Evolutionary conservation across 2,797 vertebrate species (phyloP).

Genomic region (Notamacropus eugenii): DNA sequence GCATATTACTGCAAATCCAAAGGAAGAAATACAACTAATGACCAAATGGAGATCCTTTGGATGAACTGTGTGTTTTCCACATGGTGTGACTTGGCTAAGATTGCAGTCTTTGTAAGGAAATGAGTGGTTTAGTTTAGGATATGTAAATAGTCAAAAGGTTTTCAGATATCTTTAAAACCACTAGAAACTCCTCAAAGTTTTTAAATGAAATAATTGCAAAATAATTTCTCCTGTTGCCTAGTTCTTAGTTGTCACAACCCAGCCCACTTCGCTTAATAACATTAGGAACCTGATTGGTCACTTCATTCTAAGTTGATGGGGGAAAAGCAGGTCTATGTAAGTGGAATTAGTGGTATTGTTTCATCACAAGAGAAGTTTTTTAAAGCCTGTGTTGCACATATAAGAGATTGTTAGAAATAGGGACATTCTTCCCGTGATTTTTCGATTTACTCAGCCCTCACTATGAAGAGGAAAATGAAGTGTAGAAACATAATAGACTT

Average conservation of each 20-base stretch:
- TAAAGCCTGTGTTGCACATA: constrained; percentile 37
- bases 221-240: constrained; percentile 31
- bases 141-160: constrained; percentile 66
- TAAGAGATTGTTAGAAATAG: constrained; percentile 54
- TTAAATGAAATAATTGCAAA: constrained; percentile 51
- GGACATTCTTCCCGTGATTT: constrained; percentile 55
- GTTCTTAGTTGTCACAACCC: constrained; percentile 44
- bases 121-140: constrained; percentile 50
- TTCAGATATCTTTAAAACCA: constrained; percentile 61
- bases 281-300: constrained; percentile 45
- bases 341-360: constrained; percentile 37
- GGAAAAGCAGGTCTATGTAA: constrained; percentile 46
- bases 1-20: constrained; percentile 38
- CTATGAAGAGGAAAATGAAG: neutral
- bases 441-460: neutral
- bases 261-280: constrained; percentile 44
- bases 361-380: constrained; percentile 46
- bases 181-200: constrained; percentile 31
- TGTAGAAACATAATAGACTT: neutral
- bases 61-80: constrained; percentile 43
- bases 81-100: constrained; percentile 45
- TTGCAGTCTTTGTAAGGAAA: constrained; percentile 43
- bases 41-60: neutral
- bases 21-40: constrained; percentile 32
- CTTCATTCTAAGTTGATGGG: constrained; percentile 30